Evolutionary conservation across 92 coral and sea anemone genomes (phyloP), one percentile per base, ranked within the genome.

Genomic region (Epizoanthus illoricatus): DNA sequence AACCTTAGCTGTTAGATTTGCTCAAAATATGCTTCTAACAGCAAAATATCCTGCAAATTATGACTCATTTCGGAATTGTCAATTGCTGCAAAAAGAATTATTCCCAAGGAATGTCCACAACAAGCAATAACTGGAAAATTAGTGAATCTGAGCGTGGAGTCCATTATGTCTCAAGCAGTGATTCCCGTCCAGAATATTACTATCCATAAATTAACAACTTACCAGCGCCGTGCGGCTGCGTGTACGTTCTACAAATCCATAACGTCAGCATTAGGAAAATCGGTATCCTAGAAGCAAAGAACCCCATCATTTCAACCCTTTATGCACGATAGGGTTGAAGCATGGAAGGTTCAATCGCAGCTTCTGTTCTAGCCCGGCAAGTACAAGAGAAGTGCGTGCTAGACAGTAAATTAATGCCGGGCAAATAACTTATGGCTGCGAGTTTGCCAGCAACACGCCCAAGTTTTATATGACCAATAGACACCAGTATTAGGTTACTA

Each of bases 291-390:
- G 79, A 73, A 73, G 75, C 88, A 71, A 81, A 76, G 92, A 96
- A 96, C 99, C 97, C 91, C 99, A 96, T 96, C 98, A 91, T 95
- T 93, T 93, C 95, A 96, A 93, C 99, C 96, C 95, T 73, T 81
- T 79, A 61, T 43, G 59, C 55, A 49, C 75, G 73, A 76, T 68
- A 85, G 94, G 94, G 99, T 88, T 87, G 97, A 96, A 96, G 93
- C 99, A 96, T 94, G 92, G 56, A 90, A 96, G 99, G 94, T 88
- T 91, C 93, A 59, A 40, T 82, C 74, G 74, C 86, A 87, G 86
- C 86, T 78, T 87, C 79, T 84, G 86, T 78, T 80, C 76, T 69
- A 86, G 89, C 84, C 86, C 84, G 79, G 75, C 85, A 39, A 87
- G 79, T 58, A 80, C 75, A 20, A 67, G 89, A 62, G 60, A 84